Conservation (phyloP, 2,888 invertebrate genomes). For the Aricia artaxerxes region DNA sequence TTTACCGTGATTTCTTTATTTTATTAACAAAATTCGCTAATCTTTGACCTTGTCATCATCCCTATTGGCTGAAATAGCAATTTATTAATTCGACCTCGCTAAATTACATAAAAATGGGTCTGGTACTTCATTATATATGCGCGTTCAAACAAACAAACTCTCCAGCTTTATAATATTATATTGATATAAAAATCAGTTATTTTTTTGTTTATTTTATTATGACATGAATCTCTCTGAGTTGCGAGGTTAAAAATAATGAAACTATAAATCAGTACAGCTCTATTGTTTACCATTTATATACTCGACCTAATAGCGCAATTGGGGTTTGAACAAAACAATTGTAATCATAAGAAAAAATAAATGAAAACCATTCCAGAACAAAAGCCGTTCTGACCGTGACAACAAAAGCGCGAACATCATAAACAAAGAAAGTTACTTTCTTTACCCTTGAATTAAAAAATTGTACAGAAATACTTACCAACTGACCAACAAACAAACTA, state of each 20-base stretch:
- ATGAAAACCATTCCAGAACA: constrained; percentile 33
- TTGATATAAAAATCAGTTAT: too few species aligned
- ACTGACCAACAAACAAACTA: too few species aligned
- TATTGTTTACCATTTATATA: constrained; percentile 18
- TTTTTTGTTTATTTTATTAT: too few species aligned
- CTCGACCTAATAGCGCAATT: constrained; percentile 30
- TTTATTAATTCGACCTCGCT: too few species aligned
- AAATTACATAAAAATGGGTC: too few species aligned
- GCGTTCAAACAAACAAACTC: too few species aligned
- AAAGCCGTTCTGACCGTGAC: constrained; percentile 29
- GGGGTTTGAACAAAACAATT: constrained; percentile 33
- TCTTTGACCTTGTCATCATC: too few species aligned
- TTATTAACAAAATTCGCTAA: too few species aligned
- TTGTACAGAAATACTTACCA: not conserved
- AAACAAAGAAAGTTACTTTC: constrained; percentile 22
- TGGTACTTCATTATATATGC: too few species aligned
- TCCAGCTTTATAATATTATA: too few species aligned
- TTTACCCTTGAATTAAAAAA: constrained; percentile 25
- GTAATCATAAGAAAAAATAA: constrained; percentile 33
- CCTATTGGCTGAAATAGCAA: too few species aligned
- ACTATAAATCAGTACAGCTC: constrained; percentile 10
- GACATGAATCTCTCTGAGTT: not conserved
- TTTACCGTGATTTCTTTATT: too few species aligned
- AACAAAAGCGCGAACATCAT: constrained; percentile 29
- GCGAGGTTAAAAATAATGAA: constrained; percentile 6